Evolutionary conservation across 1,140 invertebrate species (phyloP).

Genomic region (Drosophila parabipectinata): DNA sequence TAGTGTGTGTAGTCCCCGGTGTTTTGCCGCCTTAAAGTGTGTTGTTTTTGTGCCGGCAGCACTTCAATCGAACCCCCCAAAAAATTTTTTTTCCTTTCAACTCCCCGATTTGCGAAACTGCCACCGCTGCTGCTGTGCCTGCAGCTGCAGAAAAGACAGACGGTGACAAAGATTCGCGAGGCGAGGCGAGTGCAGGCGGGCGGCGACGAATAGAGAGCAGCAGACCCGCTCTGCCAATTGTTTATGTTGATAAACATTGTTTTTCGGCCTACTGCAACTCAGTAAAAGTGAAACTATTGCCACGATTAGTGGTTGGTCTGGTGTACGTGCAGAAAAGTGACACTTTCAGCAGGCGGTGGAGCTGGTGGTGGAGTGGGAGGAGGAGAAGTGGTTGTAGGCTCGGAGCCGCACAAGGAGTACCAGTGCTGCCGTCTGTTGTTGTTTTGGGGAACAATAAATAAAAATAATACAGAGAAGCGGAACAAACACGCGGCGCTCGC

Average conservation of each 20-base stretch:
- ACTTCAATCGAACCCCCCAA: constrained; percentile 38
- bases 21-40: constrained; percentile 23
- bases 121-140: constrained; percentile 20
- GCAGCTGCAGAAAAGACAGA: constrained; percentile 1
- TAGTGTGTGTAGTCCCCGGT: constrained; percentile 15
- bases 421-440: neutral
- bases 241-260: constrained; percentile 31
- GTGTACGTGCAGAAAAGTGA: constrained; percentile 57
- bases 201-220: constrained; percentile 2
- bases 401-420: constrained; percentile 33
- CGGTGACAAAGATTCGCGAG: constrained; percentile 50
- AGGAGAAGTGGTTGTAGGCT: constrained; percentile 27
- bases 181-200: constrained; percentile 13
- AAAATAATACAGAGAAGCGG: constrained; percentile 1
- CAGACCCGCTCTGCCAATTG: constrained; percentile 12
- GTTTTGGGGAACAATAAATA: neutral
- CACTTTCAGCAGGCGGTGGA: constrained; percentile 22
- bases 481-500: constrained; percentile 55
- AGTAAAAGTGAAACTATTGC: constrained; percentile 20
- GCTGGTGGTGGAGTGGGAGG: constrained; percentile 16
- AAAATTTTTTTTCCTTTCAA: constrained; percentile 43
- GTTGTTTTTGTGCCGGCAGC: constrained; percentile 70
- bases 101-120: constrained; percentile 7
- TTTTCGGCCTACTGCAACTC: constrained; percentile 2
- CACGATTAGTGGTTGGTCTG: constrained; percentile 38